Conservation (phyloP, 2,113 vertebrate species). For the Ailurus styani region DNA sequence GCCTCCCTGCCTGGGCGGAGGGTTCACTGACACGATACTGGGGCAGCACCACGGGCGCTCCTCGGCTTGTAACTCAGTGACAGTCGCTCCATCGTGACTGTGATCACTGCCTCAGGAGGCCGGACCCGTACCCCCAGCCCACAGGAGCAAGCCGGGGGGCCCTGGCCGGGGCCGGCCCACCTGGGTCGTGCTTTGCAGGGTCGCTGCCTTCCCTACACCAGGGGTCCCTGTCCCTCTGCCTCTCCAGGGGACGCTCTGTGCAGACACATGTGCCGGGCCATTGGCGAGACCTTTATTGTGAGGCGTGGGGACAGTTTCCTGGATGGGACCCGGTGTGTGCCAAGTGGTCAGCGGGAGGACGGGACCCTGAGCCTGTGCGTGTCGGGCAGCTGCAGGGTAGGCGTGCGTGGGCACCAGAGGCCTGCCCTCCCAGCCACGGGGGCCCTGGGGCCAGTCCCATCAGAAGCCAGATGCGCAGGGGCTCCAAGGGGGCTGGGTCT, state of each 20-base stretch:
- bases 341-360: background rate
- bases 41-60: accelerated
- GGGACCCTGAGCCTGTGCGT: slow-evolving; percentile 85
- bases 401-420: accelerated
- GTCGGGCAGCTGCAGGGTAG: slow-evolving; percentile 89
- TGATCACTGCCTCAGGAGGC: accelerated
- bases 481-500: background rate
- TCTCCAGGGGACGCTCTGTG: slow-evolving; percentile 89
- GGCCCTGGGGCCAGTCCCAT: background rate
- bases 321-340: slow-evolving; percentile 94
- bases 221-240: background rate
- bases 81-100: accelerated
- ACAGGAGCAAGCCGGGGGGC: accelerated
- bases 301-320: slow-evolving; percentile 88
- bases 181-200: background rate
- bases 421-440: accelerated
- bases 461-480: accelerated
- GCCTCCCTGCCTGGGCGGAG: accelerated
- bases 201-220: background rate
- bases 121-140: accelerated
- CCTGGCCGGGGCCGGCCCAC: accelerated
- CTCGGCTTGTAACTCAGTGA: accelerated
- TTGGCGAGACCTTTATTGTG: slow-evolving; percentile 88
- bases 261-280: slow-evolving; percentile 88
- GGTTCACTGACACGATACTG: accelerated